phyloP scores from a whole-genome alignment of 2,888 invertebrate genomes.

The Desoria tigrina region DNA sequence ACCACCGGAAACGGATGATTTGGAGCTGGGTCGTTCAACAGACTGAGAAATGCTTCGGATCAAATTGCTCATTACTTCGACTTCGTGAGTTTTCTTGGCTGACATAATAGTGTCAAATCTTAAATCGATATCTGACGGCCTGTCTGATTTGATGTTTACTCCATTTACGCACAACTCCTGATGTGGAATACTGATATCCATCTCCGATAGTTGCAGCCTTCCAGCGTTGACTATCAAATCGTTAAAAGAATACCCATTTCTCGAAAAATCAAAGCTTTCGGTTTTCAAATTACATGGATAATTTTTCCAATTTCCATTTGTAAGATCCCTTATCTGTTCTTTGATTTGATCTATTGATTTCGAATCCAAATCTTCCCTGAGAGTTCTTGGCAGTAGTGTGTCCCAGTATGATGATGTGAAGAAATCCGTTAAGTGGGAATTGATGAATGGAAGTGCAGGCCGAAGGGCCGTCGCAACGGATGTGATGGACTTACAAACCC shows the following conservation, averaged over 20 bases:
- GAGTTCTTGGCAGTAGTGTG: conserved; percentile 61
- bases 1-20: too few species aligned
- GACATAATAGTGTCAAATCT: conserved; percentile 65
- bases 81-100: conserved; percentile 79
- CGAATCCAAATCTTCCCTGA: conserved; percentile 62
- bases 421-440: conserved; percentile 77
- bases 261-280: conserved; percentile 16
- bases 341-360: conserved; percentile 34
- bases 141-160: neutral
- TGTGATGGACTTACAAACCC: conserved; percentile 57
- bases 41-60: conserved; percentile 61
- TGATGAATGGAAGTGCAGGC: conserved; percentile 66
- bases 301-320: conserved; percentile 53
- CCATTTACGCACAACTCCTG: conserved; percentile 18
- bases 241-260: conserved; percentile 18
- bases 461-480: conserved; percentile 60
- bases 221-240: conserved; percentile 27
- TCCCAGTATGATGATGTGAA: conserved; percentile 70
- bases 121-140: conserved; percentile 7
- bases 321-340: conserved; percentile 27
- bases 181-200: conserved; percentile 19
- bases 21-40: too few species aligned
- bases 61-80: conserved; percentile 66
- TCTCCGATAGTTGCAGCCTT: conserved; percentile 22
- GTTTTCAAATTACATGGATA: conserved; percentile 18